A percentile compares a stretch with the other conserved stretches of the same genome.
phyloP scores from a whole-genome alignment of 1,140 invertebrate genomes.

The Heliothis virescens region DNA sequence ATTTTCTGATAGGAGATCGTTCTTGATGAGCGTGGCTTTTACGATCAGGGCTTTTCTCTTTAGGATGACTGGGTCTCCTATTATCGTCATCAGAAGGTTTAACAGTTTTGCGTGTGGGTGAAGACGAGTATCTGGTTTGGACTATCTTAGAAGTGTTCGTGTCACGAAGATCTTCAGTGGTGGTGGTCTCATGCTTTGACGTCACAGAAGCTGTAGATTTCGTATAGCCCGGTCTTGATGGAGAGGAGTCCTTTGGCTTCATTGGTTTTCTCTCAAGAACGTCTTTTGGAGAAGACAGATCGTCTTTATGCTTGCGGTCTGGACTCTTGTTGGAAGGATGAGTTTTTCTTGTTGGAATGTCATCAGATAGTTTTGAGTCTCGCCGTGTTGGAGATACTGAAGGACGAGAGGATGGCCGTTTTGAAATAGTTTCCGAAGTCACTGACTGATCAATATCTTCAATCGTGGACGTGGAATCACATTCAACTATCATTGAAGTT shows the following conservation, averaged over 20 bases:
- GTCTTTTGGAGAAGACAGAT: neutral
- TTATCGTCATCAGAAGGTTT: neutral
- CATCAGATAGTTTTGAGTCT: neutral
- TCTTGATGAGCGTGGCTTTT: neutral
- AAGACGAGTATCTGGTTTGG: neutral
- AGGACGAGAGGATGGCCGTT: conserved; percentile 1
- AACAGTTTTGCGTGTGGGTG: conserved; percentile 1
- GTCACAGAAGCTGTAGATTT: conserved; percentile 14
- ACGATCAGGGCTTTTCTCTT: conserved; percentile 5
- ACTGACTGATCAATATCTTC: conserved; percentile 36
- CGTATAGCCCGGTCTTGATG: neutral
- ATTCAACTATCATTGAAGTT: conserved; percentile 43
- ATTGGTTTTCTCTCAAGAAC: neutral
- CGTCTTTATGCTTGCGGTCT: neutral
- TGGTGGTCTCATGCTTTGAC: conserved; percentile 14
- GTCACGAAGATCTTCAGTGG: neutral
- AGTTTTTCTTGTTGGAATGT: neutral
- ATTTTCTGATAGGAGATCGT: neutral
- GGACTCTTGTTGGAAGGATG: conserved; percentile 4
- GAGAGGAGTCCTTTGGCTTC: conserved; percentile 2
- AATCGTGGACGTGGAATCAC: conserved; percentile 23
- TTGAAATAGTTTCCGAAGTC: neutral
- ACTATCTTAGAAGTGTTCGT: neutral
- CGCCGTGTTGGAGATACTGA: conserved; percentile 34
- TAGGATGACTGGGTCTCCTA: neutral